phyloP scores from a whole-genome alignment of 2,797 vertebrate species.

The Parauchenoglanis punctatus region DNA sequence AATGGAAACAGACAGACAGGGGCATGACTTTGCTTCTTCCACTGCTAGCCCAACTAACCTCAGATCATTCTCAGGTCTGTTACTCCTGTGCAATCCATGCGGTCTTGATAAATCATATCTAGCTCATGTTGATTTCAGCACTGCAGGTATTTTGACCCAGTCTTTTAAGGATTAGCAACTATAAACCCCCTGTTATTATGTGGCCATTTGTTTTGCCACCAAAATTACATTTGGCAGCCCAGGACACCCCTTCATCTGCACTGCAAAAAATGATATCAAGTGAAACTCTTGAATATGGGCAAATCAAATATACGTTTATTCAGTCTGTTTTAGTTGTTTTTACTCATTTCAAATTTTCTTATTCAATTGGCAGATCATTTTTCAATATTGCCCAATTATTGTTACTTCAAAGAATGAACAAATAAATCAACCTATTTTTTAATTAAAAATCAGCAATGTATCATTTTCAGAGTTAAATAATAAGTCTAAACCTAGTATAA shows the following conservation, averaged over 20 bases:
- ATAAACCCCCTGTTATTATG: not conserved
- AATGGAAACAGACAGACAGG: not conserved
- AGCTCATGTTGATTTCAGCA: not conserved
- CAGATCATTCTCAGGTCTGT: not conserved
- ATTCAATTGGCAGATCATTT: not conserved
- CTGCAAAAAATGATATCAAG: not conserved
- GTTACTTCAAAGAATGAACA: too few species aligned
- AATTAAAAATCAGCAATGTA: too few species aligned
- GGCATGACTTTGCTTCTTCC: not conserved
- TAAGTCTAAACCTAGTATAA: too few species aligned
- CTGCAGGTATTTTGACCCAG: not conserved
- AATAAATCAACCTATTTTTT: too few species aligned
- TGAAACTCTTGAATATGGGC: not conserved
- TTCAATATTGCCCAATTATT: too few species aligned
- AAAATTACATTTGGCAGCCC: not conserved
- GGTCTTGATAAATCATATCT: not conserved
- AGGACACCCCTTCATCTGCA: not conserved
- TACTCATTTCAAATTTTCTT: not conserved
- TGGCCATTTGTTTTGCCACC: not conserved
- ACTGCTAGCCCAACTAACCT: conserved; percentile 15
- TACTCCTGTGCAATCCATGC: not conserved
- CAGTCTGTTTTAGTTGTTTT: not conserved
- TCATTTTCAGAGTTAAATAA: too few species aligned
- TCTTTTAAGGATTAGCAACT: not conserved
- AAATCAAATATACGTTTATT: not conserved